These are phyloP conservation scores for Pseudococcus longispinus DNA, from an alignment of 2,888 invertebrate species.

Conservation along the genomic window DNA sequence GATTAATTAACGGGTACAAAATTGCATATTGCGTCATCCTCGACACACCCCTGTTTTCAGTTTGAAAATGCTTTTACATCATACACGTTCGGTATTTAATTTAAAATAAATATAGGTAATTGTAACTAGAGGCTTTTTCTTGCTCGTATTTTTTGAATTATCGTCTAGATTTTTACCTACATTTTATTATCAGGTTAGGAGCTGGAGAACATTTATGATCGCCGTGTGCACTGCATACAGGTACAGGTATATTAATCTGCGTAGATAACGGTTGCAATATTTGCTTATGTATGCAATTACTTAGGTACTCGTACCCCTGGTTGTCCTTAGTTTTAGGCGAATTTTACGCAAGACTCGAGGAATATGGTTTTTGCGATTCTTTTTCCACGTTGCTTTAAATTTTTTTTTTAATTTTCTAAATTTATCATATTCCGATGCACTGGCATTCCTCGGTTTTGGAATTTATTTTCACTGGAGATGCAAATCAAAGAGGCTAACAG, in stretches of 20 bases:
- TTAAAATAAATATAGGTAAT: constrained; percentile 40
- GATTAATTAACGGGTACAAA: constrained; percentile 31
- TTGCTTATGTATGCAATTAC: neutral
- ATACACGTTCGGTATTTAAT: constrained; percentile 20
- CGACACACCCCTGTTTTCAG: constrained; percentile 10
- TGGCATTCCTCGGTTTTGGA: too few species aligned
- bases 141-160: neutral
- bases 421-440: too few species aligned
- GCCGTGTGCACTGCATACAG: neutral
- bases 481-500: too few species aligned
- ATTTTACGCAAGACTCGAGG: neutral
- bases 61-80: constrained; percentile 23
- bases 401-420: too few species aligned
- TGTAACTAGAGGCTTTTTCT: constrained; percentile 42
- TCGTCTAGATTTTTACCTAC: constrained; percentile 31
- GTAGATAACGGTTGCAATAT: neutral
- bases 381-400: too few species aligned
- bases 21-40: constrained; percentile 7
- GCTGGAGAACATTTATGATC: neutral
- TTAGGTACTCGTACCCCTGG: neutral
- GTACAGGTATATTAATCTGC: neutral
- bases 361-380: too few species aligned
- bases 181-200: neutral
- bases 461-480: too few species aligned
- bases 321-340: neutral